Evolutionary conservation across 2,888 invertebrate species (phyloP).

Genomic region (Ormyrus labotus): DNA sequence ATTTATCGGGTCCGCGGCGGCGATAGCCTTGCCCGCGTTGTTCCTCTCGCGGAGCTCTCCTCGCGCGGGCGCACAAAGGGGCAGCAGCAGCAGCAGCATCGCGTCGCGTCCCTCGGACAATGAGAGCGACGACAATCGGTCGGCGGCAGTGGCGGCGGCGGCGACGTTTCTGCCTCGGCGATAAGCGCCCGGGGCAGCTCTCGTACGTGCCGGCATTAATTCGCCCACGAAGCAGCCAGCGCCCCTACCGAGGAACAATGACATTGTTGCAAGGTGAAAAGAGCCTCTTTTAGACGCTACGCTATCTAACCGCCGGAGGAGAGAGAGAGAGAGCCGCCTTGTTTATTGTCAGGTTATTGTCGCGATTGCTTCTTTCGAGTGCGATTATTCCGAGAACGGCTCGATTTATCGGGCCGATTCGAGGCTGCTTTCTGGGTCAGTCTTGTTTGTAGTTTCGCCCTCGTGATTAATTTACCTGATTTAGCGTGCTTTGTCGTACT

Average conservation of each 20-base stretch:
- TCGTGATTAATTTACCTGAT: neutral
- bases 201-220: conserved; percentile 26
- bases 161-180: conserved; percentile 13
- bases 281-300: neutral
- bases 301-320: neutral
- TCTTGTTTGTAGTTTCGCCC: too few relatives aligned
- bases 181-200: conserved; percentile 29
- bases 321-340: too few relatives aligned
- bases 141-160: neutral
- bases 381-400: too few relatives aligned
- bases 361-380: too few relatives aligned
- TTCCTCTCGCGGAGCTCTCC: neutral
- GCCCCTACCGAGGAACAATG: conserved; percentile 14
- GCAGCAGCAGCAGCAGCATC: conserved; percentile 1
- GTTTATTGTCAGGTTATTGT: too few relatives aligned
- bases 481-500: neutral
- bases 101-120: conserved; percentile 28
- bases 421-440: too few relatives aligned
- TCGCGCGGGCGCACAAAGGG: conserved; percentile 4
- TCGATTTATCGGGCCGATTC: too few relatives aligned
- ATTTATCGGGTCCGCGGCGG: conserved; percentile 29
- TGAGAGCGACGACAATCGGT: conserved; percentile 42
- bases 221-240: neutral
- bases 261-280: conserved; percentile 26
- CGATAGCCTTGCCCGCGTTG: conserved; percentile 35